Conservation (phyloP, 2,888 invertebrate species). For the Synanthedon formicaeformis region DNA sequence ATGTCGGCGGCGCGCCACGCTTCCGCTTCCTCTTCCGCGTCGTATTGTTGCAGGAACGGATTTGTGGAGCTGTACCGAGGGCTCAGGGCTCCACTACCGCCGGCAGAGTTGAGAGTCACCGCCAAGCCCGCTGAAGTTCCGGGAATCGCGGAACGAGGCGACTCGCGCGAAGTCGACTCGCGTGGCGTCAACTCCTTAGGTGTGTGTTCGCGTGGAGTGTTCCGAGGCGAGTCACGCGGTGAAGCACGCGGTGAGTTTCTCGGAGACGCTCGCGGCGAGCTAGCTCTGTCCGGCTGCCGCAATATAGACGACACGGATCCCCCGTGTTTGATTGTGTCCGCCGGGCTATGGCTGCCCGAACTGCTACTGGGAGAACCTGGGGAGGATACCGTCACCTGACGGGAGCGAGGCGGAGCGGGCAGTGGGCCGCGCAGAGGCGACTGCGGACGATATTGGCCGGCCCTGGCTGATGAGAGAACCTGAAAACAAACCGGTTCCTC, state of each 20-base stretch:
- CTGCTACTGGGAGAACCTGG: slow-evolving; percentile 91
- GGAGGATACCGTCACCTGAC: slow-evolving; percentile 70
- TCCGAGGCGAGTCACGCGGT: slow-evolving; percentile 23
- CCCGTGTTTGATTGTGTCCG: slow-evolving; percentile 78
- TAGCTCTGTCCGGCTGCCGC: slow-evolving; percentile 51
- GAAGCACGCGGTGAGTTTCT: slow-evolving; percentile 29
- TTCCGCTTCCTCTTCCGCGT: slow-evolving; percentile 63
- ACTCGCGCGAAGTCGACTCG: slow-evolving; percentile 42
- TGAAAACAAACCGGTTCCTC: slow-evolving; percentile 15
- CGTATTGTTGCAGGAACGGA: slow-evolving; percentile 72
- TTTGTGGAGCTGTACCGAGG: slow-evolving; percentile 68
- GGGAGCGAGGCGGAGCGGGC: slow-evolving; percentile 64
- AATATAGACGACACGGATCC: slow-evolving; percentile 61
- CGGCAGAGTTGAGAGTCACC: slow-evolving; percentile 65
- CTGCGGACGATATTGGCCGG: slow-evolving; percentile 78
- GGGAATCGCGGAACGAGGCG: slow-evolving; percentile 57
- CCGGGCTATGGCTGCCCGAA: slow-evolving; percentile 84
- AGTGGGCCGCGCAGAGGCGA: slow-evolving; percentile 74
- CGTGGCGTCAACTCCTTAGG: slow-evolving; percentile 47
- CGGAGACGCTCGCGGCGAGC: slow-evolving; percentile 49
- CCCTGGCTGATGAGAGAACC: slow-evolving; percentile 80
- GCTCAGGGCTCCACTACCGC: slow-evolving; percentile 8
- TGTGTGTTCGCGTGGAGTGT: slow-evolving; percentile 44
- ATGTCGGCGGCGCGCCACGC: slow-evolving; percentile 61
- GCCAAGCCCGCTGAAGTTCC: slow-evolving; percentile 74